Evolutionary conservation across 2,113 vertebrate species (phyloP), one percentile per base, ranked within the genome.

Genomic region (Taxidea taxus): DNA sequence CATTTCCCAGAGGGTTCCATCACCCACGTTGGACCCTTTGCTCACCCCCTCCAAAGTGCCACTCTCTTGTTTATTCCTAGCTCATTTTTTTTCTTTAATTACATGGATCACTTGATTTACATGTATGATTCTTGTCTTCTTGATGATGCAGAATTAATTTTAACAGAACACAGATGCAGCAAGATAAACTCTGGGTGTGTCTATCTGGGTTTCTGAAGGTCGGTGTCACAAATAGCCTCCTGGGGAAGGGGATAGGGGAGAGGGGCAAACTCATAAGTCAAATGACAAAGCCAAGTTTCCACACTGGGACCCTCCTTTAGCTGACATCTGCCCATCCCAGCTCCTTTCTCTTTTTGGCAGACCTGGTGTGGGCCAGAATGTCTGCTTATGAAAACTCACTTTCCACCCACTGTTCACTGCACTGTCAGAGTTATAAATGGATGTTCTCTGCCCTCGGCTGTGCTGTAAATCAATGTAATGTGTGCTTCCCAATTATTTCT

Each of bases 71-170:
- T 88, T 98, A 90, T 96, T 60, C 8, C 44, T 66, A 87, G n/a
- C 60, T 97, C 39, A 92, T 68, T 15, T 66, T 34, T 96, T 97
- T 87, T 92, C 49, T 86, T 97, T 96, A 97, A 97, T 97, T 96
- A 87, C 64, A 78, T 27, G 14, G 90, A 81, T 96, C 49, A 92
- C 54, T 96, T 54, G 62, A 91, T 96, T 97, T 97, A 44, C 87
- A 78, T 92, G 39, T 97, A 93, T 94, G 87, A 94, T 39, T 97
- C 58, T 54, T 96, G 58, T 90, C 62, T 62, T 86, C 97, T 94
- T 83, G 75, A 96, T 96, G 95, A 96, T 75, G 49, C 70, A 68
- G 84, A 96, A 94, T 97, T 92, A 93, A 96, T 75, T 85, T 75
- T 54, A 97, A 87, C 70, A 95, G 95, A 97, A 97, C 64, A 92